Base-by-base conservation (phyloP, 2,888 invertebrate species). In the Phyllotreta cruciferae region DNA sequence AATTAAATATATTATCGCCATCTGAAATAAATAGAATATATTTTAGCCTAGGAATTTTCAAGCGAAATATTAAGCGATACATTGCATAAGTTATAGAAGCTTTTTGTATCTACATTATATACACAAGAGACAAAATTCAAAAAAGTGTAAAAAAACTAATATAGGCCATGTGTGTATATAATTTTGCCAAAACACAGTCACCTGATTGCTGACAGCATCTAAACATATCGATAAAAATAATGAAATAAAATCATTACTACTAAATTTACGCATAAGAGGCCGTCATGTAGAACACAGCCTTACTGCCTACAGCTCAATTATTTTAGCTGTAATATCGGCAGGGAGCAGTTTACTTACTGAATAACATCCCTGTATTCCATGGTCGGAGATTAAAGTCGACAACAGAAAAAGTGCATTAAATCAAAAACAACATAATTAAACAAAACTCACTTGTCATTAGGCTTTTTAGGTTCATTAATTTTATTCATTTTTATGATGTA, bases 331-430 rank as follows among this genome's bases (percentile, higher is more conserved):
- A 62, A 41, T 52, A 36, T 39, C 38, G 45, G 42, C 49, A 41
- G 56, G 35, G 37, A 50, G 47, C 65, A 63, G 65, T 61, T 85
- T 87, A 88, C 88, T 88, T 88, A 88, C 88, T 86, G 87, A 85
- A 85, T 86, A 87, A 86, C 88, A 89, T 88, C 88, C 90, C 90
- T 88, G 84, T 71, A 79, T 83, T 83, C 82, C 84, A 71, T 71
- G 75, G 85, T 84, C 77, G 78, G 78, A 79, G 75, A 79, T 85
- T 84, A 85, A 85, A 84, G 85, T 84, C 82, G 81, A 87, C 85
- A 85, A 83, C 82, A 82, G 81, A 83, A 83, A 70, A 85, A 84
- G 88, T 88, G 88, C 88, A 87, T 86, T 82, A 86, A 87, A 85
- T 84, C 65, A 75, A 75, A 75, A 69, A 24, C 66, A 70, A 74